Conservation (phyloP, 2,797 vertebrate species). For the Loriculus beryllinus region DNA sequence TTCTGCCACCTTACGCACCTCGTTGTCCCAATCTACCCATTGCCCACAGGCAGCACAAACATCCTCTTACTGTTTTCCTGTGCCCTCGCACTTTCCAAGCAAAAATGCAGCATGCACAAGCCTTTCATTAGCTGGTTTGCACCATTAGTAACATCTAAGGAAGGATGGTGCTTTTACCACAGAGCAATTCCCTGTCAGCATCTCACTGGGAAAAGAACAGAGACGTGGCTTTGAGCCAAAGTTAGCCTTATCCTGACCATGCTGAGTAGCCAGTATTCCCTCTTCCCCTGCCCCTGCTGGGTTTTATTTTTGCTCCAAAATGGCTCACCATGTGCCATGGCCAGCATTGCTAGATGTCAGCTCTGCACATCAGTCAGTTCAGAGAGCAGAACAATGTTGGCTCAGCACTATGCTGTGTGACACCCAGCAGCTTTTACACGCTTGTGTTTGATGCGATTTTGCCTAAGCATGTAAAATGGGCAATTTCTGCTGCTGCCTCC, state of each 20-base stretch:
- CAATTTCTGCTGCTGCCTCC: neutral
- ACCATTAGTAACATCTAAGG: neutral
- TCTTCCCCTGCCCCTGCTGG: neutral
- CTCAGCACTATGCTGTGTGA: neutral
- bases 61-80: fast-evolving
- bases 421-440: neutral
- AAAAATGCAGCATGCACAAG: neutral
- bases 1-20: neutral
- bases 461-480: neutral
- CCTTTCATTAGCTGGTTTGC: neutral
- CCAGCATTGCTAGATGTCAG: neutral
- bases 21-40: neutral
- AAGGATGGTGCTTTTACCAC: neutral
- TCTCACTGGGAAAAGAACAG: neutral
- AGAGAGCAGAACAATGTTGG: neutral
- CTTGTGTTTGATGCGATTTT: neutral
- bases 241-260: neutral
- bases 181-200: neutral
- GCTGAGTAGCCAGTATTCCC: neutral
- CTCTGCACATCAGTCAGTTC: neutral
- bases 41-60: neutral
- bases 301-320: neutral
- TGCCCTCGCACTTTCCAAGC: neutral
- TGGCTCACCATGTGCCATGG: neutral
- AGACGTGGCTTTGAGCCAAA: neutral